Percentiles rank a stretch among this genome's conserved stretches.
phyloP scores from a whole-genome alignment of 2,797 vertebrate genomes.

The Thalassophryne amazonica region DNA sequence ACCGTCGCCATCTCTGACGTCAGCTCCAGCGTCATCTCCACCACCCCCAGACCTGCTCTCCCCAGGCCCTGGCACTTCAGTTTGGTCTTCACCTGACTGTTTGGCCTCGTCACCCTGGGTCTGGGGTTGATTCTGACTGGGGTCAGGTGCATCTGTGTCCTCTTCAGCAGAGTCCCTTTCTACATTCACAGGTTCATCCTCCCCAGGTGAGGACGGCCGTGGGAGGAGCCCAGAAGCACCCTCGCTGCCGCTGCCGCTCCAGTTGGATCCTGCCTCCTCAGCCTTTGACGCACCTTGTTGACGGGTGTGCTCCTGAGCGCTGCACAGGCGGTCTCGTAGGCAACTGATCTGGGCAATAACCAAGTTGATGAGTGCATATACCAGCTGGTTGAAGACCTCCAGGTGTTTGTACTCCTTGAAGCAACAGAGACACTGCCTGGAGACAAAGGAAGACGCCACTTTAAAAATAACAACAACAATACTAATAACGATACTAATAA shows the following conservation, averaged over 20 bases:
- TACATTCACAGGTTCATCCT: slow-evolving; percentile 89
- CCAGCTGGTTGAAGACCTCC: slow-evolving; percentile 99
- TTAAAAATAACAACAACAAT: not conserved
- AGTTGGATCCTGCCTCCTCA: slow-evolving; percentile 76
- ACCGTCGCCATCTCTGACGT: slow-evolving; percentile 67
- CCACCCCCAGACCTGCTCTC: slow-evolving; percentile 67
- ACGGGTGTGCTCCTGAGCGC: slow-evolving; percentile 24
- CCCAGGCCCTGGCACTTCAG: slow-evolving; percentile 70
- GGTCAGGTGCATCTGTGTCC: slow-evolving; percentile 67
- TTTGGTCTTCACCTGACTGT: slow-evolving; percentile 68
- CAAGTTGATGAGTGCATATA: slow-evolving; percentile 98
- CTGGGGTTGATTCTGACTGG: slow-evolving; percentile 69
- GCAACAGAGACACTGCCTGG: slow-evolving; percentile 98
- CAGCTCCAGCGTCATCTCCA: slow-evolving; percentile 43
- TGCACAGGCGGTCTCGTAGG: slow-evolving; percentile 92
- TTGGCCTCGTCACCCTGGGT: slow-evolving; percentile 56
- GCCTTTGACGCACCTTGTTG: slow-evolving; percentile 58
- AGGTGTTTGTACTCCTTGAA: slow-evolving; percentile 99
- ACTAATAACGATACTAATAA: not conserved
- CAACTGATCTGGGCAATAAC: slow-evolving; percentile 95
- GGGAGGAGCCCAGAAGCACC: slow-evolving; percentile 71
- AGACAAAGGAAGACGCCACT: slow-evolving; percentile 3
- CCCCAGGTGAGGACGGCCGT: slow-evolving; percentile 73
- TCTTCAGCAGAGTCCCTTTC: slow-evolving; percentile 89
- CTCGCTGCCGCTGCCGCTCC: slow-evolving; percentile 72